A percentile compares a stretch with the other conserved stretches of the same genome.
Conservation (phyloP, 2,113 vertebrate genomes). For the Syrrhaptes paradoxus region DNA sequence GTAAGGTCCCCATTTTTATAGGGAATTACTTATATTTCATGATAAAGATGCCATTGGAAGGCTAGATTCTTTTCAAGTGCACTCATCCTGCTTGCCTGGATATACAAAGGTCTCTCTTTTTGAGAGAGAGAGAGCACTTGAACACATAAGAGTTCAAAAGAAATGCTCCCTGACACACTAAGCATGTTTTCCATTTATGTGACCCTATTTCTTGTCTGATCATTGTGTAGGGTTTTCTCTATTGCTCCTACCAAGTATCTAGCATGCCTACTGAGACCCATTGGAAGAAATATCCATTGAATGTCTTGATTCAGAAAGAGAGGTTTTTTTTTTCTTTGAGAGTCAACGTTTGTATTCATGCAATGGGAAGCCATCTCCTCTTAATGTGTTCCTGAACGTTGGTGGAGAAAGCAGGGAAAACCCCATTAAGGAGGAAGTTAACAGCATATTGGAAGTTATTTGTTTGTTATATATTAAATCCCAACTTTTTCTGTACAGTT, state of each 20-base stretch:
- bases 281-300: neutral
- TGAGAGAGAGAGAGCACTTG: neutral
- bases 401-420: neutral
- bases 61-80: neutral
- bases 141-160: neutral
- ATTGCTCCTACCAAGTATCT: neutral
- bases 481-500: neutral
- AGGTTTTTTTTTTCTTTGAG: neutral
- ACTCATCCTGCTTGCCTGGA: neutral
- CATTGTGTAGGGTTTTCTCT: neutral
- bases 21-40: neutral
- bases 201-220: neutral
- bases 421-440: neutral
- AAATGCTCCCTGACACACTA: neutral
- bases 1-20: neutral
- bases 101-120: neutral
- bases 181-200: neutral
- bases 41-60: neutral
- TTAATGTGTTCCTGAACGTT: neutral
- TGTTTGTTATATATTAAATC: neutral
- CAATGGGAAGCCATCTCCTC: neutral
- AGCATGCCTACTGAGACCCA: neutral
- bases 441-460: neutral
- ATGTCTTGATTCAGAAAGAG: neutral
- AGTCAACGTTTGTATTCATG: neutral